A percentile compares a stretch with the other conserved stretches of the same genome.
These are phyloP conservation scores for Peribatodes rhomboidaria DNA, from an alignment of 2,888 invertebrate genomes.

Conservation along the genomic window DNA sequence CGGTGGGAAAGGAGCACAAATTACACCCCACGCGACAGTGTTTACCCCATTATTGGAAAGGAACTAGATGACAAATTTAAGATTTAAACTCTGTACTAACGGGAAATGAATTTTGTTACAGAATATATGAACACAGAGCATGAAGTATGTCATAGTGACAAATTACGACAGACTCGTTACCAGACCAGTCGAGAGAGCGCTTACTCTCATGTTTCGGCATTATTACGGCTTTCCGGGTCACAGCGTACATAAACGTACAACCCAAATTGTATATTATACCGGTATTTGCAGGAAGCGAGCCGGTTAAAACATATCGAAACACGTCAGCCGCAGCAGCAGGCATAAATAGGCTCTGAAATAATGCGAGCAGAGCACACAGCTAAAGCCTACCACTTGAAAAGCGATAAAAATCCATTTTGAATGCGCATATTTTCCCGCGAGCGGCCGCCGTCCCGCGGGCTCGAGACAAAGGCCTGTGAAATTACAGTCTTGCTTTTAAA, in stretches of 20 bases:
- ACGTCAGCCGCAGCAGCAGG: slow-evolving; percentile 34
- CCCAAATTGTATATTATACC: slow-evolving; percentile 2
- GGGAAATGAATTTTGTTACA: slow-evolving; percentile 20
- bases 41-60: slow-evolving; percentile 23
- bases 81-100: slow-evolving; percentile 8
- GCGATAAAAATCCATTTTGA: slow-evolving; percentile 81
- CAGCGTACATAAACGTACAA: slow-evolving; percentile 28
- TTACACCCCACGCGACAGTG: slow-evolving; percentile 19
- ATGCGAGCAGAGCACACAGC: slow-evolving; percentile 59
- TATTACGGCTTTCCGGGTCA: slow-evolving; percentile 47
- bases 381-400: slow-evolving; percentile 79
- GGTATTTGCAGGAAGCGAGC: slow-evolving; percentile 5
- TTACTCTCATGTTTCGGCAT: slow-evolving; percentile 42
- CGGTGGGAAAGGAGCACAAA: slow-evolving; percentile 36
- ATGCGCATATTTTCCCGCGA: slow-evolving; percentile 82
- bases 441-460: slow-evolving; percentile 63
- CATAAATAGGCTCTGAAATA: slow-evolving; percentile 57
- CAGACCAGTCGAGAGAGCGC: slow-evolving; percentile 33
- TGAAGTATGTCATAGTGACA: slow-evolving; percentile 42
- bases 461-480: slow-evolving; percentile 82
- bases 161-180: slow-evolving; percentile 47
- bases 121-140: slow-evolving; percentile 29
- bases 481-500: slow-evolving; percentile 85
- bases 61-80: slow-evolving; percentile 17
- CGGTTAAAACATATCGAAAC: slow-evolving; percentile 34